These are phyloP conservation scores for Elaphurus davidianus DNA, from an alignment of 2,113 vertebrate species.

Conservation along the genomic window DNA sequence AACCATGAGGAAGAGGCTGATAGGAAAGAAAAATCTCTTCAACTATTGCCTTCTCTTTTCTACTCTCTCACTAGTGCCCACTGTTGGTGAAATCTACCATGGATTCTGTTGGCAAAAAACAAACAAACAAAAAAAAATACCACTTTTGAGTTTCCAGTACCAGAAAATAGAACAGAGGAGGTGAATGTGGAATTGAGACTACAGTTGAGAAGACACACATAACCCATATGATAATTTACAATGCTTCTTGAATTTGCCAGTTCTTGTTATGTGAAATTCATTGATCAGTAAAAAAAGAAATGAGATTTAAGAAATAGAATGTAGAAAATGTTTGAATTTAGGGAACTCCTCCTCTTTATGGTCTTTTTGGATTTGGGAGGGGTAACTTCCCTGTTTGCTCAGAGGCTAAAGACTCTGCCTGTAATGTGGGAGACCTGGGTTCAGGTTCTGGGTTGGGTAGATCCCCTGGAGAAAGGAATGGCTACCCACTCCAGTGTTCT, in stretches of 20 bases:
- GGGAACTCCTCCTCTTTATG: neutral
- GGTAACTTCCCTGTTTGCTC: neutral
- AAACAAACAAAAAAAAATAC: neutral
- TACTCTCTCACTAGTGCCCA: neutral
- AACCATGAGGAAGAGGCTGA: neutral
- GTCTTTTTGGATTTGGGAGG: neutral
- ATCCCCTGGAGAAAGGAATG: neutral
- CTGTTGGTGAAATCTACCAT: neutral
- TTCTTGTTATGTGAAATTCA: neutral
- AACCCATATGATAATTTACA: neutral
- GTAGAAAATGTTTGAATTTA: neutral
- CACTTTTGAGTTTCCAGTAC: neutral
- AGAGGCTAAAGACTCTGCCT: neutral
- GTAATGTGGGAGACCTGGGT: neutral
- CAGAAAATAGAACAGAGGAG: neutral
- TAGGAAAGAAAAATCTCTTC: neutral
- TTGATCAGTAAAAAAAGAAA: neutral
- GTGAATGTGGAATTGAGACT: neutral
- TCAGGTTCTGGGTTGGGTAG: accelerated
- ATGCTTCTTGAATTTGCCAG: neutral
- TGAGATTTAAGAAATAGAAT: neutral
- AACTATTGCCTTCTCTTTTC: neutral
- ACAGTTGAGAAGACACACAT: neutral
- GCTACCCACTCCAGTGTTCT: neutral
- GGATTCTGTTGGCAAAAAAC: neutral